Conservation (phyloP, 2,888 invertebrate species). For the Hybos culiciformis region DNA sequence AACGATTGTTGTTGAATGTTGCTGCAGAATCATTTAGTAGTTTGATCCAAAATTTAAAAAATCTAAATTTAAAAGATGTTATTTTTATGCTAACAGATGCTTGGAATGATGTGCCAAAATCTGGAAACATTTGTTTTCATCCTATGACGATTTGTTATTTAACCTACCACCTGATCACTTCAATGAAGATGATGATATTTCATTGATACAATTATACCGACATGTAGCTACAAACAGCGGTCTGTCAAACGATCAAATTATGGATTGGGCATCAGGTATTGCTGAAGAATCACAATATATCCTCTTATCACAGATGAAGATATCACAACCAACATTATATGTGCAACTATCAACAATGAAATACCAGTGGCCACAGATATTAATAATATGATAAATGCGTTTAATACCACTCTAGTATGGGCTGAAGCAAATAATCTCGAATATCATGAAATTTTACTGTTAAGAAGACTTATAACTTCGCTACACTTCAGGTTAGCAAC, state of each 20-base stretch:
- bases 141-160: neutral
- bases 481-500: too few species aligned
- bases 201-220: neutral
- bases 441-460: neutral
- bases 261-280: neutral
- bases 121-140: neutral
- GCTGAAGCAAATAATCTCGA: neutral
- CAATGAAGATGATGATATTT: neutral
- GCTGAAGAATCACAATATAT: neutral
- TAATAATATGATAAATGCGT: neutral
- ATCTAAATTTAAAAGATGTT: neutral
- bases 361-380: neutral
- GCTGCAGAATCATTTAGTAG: neutral
- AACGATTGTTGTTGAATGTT: neutral
- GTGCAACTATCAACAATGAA: too few species aligned
- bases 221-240: neutral
- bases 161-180: neutral
- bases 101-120: neutral
- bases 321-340: too few species aligned
- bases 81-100: neutral
- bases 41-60: neutral
- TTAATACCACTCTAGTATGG: neutral
- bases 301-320: too few species aligned
- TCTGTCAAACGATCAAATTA: neutral
- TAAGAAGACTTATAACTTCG: neutral